Evolutionary conservation across 2,888 invertebrate genomes (phyloP).

Genomic region (Kryphioiulus occultus): DNA sequence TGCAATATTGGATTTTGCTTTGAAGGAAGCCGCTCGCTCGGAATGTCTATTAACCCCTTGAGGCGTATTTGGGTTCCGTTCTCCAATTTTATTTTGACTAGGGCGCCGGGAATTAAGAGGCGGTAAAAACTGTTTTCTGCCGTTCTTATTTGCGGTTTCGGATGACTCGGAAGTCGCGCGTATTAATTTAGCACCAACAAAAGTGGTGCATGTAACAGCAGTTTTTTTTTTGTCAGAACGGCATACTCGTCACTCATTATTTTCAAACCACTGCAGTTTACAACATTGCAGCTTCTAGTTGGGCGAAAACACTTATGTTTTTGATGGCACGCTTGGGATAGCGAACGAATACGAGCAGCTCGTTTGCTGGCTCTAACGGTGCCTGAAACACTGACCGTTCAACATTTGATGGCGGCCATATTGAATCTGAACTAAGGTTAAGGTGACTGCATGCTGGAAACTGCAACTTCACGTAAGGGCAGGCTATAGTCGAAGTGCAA

Average conservation of each 20-base stretch:
- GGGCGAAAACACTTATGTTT: background rate
- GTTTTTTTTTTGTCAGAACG: too few relatives aligned
- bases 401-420: background rate
- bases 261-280: too few relatives aligned
- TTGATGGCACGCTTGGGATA: background rate
- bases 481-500: background rate
- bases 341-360: background rate
- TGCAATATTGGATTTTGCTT: conserved; percentile 24
- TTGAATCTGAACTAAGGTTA: background rate
- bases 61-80: background rate
- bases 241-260: too few relatives aligned
- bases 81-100: conserved; percentile 18
- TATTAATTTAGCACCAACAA: too few relatives aligned
- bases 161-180: too few relatives aligned
- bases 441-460: background rate
- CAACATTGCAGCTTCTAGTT: too few relatives aligned
- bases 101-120: background rate
- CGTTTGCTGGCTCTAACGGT: background rate
- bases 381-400: background rate
- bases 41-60: conserved; percentile 31
- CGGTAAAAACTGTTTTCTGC: background rate
- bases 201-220: too few relatives aligned
- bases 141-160: background rate
- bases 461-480: background rate
- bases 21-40: conserved; percentile 11